Evolutionary conservation across 2,888 invertebrate genomes (phyloP), one percentile per base, ranked within the genome.

Genomic region (Rhaphigaster nebulosa): DNA sequence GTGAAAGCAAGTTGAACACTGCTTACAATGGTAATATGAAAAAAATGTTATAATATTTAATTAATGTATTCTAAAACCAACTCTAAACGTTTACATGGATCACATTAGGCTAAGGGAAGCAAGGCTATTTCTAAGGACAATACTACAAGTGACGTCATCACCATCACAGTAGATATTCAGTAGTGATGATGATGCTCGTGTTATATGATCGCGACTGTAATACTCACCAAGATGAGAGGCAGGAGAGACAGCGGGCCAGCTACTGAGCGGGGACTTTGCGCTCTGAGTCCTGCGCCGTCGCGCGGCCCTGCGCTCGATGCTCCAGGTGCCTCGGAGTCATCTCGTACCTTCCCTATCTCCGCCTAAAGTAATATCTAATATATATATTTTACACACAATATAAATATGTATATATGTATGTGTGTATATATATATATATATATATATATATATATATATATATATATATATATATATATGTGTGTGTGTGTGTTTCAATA

Each of bases 161-260:
- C 23, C 70, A 76, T 38, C 70, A 34, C 70, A 1, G 8, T 0
- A 23, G 34, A 20, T 38, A 20, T 76, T 2, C 34, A 20, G 5
- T 76, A 20, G 20, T 38, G 38, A 38, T 76, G 70, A 76, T 76
- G 70, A 76, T 34, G 70, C 8, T 76, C 70, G 70, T 76, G 70
- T 38, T 76, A 76, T 76, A 76, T 29, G 15, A 76, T 76, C 70
- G 70, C 23, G 70, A 76, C 8, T 26, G 4, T 38, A 45, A 29
- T 84, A 84, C 84, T 84, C 84, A 84, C 84, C 84, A 84, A 76
- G 70, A 76, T 76, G 70, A 76, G 84, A 84, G 84, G 84, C 41
- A 45, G 45, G n/a, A 50, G 84, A 45, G 45, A 84, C 2, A 50
- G 84, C 84, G 45, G n/a, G 84, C 45, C 45, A 84, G 84, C 84